Percentiles rank a stretch among this genome's conserved stretches.
These are phyloP conservation scores for Melanostoma scalare DNA, from an alignment of 2,888 invertebrate species.

Conservation along the genomic window DNA sequence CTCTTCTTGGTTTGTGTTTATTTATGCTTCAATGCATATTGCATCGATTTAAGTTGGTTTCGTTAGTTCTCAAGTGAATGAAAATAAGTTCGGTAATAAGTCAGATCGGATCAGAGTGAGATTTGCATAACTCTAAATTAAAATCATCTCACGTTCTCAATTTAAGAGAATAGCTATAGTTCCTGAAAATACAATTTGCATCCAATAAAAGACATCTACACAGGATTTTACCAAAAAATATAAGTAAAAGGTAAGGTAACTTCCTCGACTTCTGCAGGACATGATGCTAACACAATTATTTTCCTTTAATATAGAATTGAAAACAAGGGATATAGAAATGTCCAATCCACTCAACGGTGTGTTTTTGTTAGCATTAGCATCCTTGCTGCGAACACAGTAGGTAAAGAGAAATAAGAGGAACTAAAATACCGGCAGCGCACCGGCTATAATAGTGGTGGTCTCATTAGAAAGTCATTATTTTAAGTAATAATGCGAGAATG, in stretches of 20 bases:
- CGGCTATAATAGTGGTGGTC: constrained; percentile 60
- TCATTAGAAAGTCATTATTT: constrained; percentile 71
- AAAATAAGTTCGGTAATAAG: too few species aligned
- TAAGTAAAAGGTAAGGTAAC: neutral
- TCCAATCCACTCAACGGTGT: constrained; percentile 54
- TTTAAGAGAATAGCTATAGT: constrained; percentile 5
- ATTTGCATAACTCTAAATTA: constrained; percentile 36
- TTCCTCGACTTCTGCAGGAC: constrained; percentile 18
- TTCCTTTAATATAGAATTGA: constrained; percentile 55
- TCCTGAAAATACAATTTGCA: constrained; percentile 39
- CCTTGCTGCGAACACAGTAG: neutral
- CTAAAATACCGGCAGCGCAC: constrained; percentile 3
- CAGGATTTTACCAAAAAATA: constrained; percentile 34
- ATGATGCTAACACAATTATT: constrained; percentile 50
- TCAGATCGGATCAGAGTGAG: constrained; percentile 25
- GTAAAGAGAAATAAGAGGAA: neutral
- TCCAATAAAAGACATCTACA: constrained; percentile 31
- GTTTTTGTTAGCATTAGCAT: constrained; percentile 37
- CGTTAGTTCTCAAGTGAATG: too few species aligned
- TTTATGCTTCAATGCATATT: too few species aligned
- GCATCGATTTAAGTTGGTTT: too few species aligned
- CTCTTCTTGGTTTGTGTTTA: too few species aligned
- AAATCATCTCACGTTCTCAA: constrained; percentile 32
- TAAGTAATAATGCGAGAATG: constrained; percentile 65
- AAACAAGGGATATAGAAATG: constrained; percentile 65